Conservation (phyloP, 2,888 invertebrate species). For the Osmoderma eremita region DNA sequence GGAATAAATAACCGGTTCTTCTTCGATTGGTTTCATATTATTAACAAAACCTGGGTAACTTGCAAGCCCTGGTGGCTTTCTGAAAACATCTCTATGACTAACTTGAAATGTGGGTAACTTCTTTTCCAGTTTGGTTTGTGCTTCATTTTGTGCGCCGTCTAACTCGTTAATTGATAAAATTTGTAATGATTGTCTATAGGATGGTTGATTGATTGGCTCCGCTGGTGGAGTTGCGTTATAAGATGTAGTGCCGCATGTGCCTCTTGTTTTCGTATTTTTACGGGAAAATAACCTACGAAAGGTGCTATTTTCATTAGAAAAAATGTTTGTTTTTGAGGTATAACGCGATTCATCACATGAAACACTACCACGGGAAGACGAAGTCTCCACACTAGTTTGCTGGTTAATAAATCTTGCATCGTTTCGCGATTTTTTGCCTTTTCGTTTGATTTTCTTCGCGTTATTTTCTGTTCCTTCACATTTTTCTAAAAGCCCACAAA, state of each 20-base stretch:
- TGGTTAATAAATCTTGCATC: not conserved
- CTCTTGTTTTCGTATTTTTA: constrained; percentile 4
- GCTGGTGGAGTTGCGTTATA: not conserved
- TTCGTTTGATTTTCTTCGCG: not conserved
- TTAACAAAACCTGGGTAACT: not conserved
- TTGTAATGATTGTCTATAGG: not conserved
- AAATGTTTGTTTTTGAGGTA: not conserved
- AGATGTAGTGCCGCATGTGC: not conserved
- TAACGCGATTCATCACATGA: not conserved
- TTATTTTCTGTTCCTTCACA: constrained; percentile 15
- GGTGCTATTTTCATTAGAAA: not conserved
- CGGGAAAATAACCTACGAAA: constrained; percentile 7
- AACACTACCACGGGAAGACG: not conserved
- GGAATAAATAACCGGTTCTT: not conserved
- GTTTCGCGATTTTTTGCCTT: not conserved
- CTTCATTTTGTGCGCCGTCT: not conserved
- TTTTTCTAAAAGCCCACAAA: constrained; percentile 40
- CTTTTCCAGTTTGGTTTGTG: not conserved
- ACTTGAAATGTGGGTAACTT: not conserved
- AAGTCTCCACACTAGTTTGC: not conserved
- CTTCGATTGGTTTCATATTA: constrained; percentile 16
- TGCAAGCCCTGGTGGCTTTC: not conserved
- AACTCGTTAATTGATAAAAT: not conserved
- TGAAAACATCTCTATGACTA: not conserved
- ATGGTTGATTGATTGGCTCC: not conserved